A percentile compares a stretch with the other conserved stretches of the same genome.
These are phyloP conservation scores for Campylomormyrus tamandua DNA, from an alignment of 2,113 vertebrate genomes.

Conservation along the genomic window DNA sequence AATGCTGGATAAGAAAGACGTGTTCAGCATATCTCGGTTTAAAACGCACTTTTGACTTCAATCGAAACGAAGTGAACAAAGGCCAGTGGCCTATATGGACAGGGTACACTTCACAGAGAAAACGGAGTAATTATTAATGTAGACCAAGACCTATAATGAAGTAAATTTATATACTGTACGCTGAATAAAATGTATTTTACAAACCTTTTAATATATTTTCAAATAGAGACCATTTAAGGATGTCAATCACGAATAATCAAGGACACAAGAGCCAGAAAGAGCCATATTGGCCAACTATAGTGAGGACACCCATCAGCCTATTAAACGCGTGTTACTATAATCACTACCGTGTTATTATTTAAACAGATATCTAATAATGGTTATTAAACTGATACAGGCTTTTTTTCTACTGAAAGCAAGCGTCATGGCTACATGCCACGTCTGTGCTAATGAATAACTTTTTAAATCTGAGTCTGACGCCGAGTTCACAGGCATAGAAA, in stretches of 20 bases:
- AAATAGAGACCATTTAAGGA: neutral
- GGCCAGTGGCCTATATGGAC: neutral
- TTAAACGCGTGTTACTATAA: conserved; percentile 6
- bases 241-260: neutral
- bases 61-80: neutral
- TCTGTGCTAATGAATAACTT: conserved; percentile 21
- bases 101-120: neutral
- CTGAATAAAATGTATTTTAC: neutral
- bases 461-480: conserved; percentile 30
- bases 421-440: conserved; percentile 14
- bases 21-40: neutral
- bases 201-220: neutral
- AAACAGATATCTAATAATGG: conserved; percentile 21
- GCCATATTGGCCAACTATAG: neutral
- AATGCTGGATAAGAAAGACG: neutral
- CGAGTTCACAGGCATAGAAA: conserved; percentile 30
- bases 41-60: neutral
- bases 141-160: neutral
- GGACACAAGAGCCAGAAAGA: neutral
- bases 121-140: neutral
- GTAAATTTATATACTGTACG: neutral
- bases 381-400: conserved; percentile 23
- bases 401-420: conserved; percentile 7
- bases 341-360: conserved; percentile 12
- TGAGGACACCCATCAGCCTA: conserved; percentile 5